These are phyloP conservation scores for Typhlichthys eigenmanni DNA, from an alignment of 2,797 vertebrate species.

Conservation along the genomic window DNA sequence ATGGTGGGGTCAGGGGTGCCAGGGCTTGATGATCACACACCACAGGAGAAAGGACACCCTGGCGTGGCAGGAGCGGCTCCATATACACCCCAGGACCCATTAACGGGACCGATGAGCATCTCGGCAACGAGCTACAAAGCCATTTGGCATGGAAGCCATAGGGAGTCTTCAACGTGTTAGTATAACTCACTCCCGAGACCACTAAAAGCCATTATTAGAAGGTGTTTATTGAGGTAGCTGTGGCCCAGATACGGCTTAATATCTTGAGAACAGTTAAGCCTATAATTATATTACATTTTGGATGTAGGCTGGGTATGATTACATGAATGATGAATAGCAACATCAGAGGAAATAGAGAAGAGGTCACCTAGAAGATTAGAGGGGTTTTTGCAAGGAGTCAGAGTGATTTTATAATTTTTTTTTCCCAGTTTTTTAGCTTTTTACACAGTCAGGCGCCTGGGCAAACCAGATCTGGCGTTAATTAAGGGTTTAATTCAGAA, in stretches of 20 bases:
- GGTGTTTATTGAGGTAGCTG: slow-evolving; percentile 68
- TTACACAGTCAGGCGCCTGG: not conserved
- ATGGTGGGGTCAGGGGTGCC: slow-evolving; percentile 24
- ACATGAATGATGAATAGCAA: slow-evolving; percentile 66
- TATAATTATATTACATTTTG: slow-evolving; percentile 70
- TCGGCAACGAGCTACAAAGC: slow-evolving; percentile 58
- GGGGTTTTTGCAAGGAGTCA: slow-evolving; percentile 33
- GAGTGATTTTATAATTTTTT: slow-evolving; percentile 8
- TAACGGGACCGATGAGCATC: slow-evolving; percentile 66
- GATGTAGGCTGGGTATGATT: slow-evolving; percentile 64
- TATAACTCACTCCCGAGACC: slow-evolving; percentile 68
- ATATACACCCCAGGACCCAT: slow-evolving; percentile 63
- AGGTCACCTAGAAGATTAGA: slow-evolving; percentile 35
- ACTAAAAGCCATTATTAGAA: slow-evolving; percentile 73
- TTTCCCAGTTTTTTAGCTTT: slow-evolving; percentile 12
- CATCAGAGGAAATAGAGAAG: slow-evolving; percentile 36
- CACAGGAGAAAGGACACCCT: slow-evolving; percentile 57
- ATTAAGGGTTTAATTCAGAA: not conserved
- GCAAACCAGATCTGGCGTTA: not conserved
- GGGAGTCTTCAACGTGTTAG: slow-evolving; percentile 59
- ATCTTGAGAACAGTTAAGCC: slow-evolving; percentile 67
- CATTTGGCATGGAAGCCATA: slow-evolving; percentile 66
- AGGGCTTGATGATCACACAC: slow-evolving; percentile 62
- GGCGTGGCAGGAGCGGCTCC: slow-evolving; percentile 35
- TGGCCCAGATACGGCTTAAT: slow-evolving; percentile 70